These are phyloP conservation scores for Orbicella faveolata DNA, from an alignment of 64 coral and sea anemone species.

Conservation along the genomic window DNA sequence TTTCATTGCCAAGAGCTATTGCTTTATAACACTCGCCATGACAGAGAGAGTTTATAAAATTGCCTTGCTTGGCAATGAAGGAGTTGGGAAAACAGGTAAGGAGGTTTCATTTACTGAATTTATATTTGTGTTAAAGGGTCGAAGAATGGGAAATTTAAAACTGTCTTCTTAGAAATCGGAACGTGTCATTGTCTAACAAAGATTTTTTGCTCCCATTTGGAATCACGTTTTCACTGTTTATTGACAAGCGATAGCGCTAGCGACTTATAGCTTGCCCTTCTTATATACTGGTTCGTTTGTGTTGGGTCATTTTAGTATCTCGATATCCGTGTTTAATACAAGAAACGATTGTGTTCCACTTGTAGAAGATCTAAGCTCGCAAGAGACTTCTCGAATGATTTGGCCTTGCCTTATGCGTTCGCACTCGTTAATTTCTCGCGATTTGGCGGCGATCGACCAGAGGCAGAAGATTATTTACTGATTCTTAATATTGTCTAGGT, in stretches of 20 bases:
- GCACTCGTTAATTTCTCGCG: too few species aligned
- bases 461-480: too few species aligned
- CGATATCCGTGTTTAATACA: too few species aligned
- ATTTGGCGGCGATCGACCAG: too few species aligned
- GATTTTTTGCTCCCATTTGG: not conserved
- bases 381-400: too few species aligned
- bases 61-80: conserved; percentile 69
- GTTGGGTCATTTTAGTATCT: too few species aligned
- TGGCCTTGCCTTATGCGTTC: too few species aligned
- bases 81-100: conserved; percentile 76
- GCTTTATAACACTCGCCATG: not conserved
- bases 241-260: not conserved
- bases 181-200: not conserved
- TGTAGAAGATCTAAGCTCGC: too few species aligned
- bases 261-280: not conserved
- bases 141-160: not conserved
- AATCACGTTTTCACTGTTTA: not conserved
- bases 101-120: not conserved
- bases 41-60: conserved; percentile 65
- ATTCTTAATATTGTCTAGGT: too few species aligned
- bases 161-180: not conserved
- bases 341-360: too few species aligned
- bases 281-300: too few species aligned
- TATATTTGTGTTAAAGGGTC: not conserved
- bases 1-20: not conserved